Evolutionary conservation across 2,113 vertebrate genomes (phyloP), one percentile per base, ranked within the genome.

Genomic region (Sigmodon hispidus): DNA sequence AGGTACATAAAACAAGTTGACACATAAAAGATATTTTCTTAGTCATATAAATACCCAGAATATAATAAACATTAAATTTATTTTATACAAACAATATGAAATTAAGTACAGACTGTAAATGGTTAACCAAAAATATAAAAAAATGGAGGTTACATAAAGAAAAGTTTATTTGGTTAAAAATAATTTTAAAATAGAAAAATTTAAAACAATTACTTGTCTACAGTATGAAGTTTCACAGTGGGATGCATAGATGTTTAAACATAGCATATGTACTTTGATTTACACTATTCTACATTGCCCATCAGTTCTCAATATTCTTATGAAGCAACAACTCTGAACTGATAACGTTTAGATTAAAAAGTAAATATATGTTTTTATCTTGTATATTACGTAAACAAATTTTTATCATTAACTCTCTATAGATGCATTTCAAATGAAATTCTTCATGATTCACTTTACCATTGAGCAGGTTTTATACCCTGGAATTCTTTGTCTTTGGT

Each of bases 161-260:
- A 93, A 73, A 85, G 1, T 55, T 94, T 85, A 92, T 92, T 72
- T 77, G 9, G 17, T 87, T 15, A 8, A 90, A 94, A 95, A 84
- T 76, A 92, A 79, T 24, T 84, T 15, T 21, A 85, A 95, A 88
- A 59, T 88, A 22, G 81, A 86, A 40, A 5, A 83, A 52, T 70
- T 87, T 63, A 96, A 92, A 48, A 81, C 45, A 63, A 88, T 55
- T 59, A 70, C 69, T 91, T 69, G 0, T 91, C 8, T 86, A 55
- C 0, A 83, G 2, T 83, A 69, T 1, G 43, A 5, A 1, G 70
- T 92, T 86, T 7, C 61, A 15, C 4, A 81, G 11, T 94, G 1
- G 6, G 3, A 43, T 69, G 77, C 63, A 4, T 34, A 69, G 11
- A 65, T 86, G 40, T 8, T 95, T 93, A 76, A 26, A 43, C 13